These are phyloP conservation scores for Eupithecia insigniata DNA, from an alignment of 2,888 invertebrate species.

Conservation along the genomic window DNA sequence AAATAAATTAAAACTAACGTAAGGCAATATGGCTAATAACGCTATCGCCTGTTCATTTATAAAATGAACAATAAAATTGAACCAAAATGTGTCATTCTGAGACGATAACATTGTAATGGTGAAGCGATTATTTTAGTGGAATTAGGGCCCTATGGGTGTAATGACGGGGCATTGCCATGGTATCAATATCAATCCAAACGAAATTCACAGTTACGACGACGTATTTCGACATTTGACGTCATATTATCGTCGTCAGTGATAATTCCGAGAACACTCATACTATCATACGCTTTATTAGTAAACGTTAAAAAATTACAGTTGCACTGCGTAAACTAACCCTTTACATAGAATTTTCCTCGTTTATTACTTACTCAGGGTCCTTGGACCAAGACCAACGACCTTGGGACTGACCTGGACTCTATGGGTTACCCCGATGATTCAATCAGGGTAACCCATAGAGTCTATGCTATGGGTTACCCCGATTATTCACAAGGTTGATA, in stretches of 20 bases:
- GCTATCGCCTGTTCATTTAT: too few species aligned
- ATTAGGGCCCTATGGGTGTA: not conserved
- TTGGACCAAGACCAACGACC: too few species aligned
- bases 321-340: not conserved
- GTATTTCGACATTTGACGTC: slow-evolving; percentile 4
- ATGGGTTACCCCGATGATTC: too few species aligned
- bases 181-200: not conserved
- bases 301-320: not conserved
- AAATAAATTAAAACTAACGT: too few species aligned
- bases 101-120: not conserved
- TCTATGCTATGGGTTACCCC: not conserved
- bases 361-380: not conserved
- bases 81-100: not conserved
- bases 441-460: too few species aligned
- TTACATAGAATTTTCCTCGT: not conserved
- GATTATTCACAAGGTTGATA: not conserved
- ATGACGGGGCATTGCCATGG: not conserved
- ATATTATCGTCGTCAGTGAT: not conserved
- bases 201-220: not conserved
- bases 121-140: not conserved
- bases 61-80: too few species aligned
- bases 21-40: too few species aligned
- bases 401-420: too few species aligned
- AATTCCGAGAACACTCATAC: not conserved
- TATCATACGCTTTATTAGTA: not conserved